Base-by-base conservation (phyloP, 2,888 invertebrate species). In the Plebejus anna region DNA sequence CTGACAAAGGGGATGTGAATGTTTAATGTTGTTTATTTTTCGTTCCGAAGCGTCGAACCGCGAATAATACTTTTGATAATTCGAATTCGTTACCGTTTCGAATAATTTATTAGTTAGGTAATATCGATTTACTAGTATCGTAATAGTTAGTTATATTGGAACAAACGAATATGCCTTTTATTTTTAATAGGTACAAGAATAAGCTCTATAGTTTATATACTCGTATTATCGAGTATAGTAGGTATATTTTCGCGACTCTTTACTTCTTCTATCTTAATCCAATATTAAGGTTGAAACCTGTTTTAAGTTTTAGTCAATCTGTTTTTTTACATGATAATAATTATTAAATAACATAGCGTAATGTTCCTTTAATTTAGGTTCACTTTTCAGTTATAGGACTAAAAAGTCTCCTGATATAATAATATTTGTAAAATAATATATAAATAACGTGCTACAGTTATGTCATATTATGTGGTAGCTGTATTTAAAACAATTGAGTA, bases 1-100 rank as follows among this genome's bases (percentile, higher is more conserved):
- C 82, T 82, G 80, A 87, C 86, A 87, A 88, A 85, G 85, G 85
- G 84, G 81, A 86, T 83, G 85, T 92, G 90, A 91, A 94, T 93
- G 81, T 88, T 91, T 90, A 83, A 94, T 89, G 78, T 77, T 88
- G 90, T 90, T 92, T 88, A 86, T 89, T 89, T 89, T 91, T 82
- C 85, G 81, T 81, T 84, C 85, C 83, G 88, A 91, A 88, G 93
- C 90, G 92, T 91, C 84, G 86, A 86, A 76, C 75, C 79, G 76
- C 47, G 76, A 75, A 66, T 78, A 79, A 80, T 80, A 77, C 77
- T 75, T 79, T 77, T 77, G 70, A 76, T 36, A 73, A 77, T 79
- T 71, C 77, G 77, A 59, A 79, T 78, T 78, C 75, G 78, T 79
- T 78, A 57, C 36, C 32, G 72, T 66, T 78, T 70, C 70, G 57